Conservation (phyloP, 1,140 invertebrate species). For the Daktulosphaira vitifoliae region DNA sequence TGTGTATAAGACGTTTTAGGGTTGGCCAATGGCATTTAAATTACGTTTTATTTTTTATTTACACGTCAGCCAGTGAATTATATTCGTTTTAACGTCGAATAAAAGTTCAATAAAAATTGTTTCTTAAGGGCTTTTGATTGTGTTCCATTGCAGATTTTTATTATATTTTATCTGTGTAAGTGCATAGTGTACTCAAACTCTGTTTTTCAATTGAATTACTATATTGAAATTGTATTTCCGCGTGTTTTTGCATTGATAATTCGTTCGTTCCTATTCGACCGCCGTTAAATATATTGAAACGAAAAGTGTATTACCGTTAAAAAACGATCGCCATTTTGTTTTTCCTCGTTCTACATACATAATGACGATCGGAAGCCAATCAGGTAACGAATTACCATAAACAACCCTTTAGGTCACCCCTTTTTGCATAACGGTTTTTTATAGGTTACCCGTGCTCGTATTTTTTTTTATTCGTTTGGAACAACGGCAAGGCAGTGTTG, state of each 20-base stretch:
- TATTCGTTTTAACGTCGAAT: conserved; percentile 27
- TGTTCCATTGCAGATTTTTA: neutral
- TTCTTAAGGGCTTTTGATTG: neutral
- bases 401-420: conserved; percentile 17
- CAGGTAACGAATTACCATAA: conserved; percentile 14
- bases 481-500: neutral
- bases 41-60: conserved; percentile 30
- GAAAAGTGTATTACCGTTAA: too few species aligned
- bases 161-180: too few species aligned
- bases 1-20: conserved; percentile 19
- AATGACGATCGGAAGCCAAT: neutral
- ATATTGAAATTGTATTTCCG: too few species aligned
- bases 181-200: too few species aligned
- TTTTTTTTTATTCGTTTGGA: too few species aligned
- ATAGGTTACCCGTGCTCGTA: neutral
- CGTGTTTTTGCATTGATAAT: too few species aligned
- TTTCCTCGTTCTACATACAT: too few species aligned
- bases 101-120: conserved; percentile 15
- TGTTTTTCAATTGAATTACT: too few species aligned
- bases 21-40: conserved; percentile 33
- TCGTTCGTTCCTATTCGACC: too few species aligned
- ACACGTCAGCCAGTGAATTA: conserved; percentile 15
- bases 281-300: too few species aligned
- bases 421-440: conserved; percentile 33
- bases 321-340: too few species aligned